These are phyloP conservation scores for Slavum lentiscoides DNA, from an alignment of 2,888 invertebrate species.

Conservation along the genomic window DNA sequence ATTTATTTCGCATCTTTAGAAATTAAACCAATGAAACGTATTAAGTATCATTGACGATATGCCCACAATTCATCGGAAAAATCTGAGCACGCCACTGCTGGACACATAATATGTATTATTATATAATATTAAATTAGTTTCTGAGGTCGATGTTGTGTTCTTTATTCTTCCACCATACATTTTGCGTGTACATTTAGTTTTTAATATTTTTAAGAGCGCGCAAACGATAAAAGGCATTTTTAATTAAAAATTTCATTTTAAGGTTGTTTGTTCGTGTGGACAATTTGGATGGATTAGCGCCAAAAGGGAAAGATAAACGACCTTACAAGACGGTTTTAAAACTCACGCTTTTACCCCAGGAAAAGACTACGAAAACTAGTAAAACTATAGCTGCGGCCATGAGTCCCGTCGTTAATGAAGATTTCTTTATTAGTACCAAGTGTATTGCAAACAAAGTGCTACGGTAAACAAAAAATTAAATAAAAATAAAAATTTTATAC, in stretches of 20 bases:
- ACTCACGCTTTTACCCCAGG: conserved; percentile 57
- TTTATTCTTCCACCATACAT: not conserved
- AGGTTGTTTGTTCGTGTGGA: conserved; percentile 57
- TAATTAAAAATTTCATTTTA: conserved; percentile 39
- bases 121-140: not conserved
- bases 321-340: conserved; percentile 57
- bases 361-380: conserved; percentile 56
- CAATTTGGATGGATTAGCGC: conserved; percentile 57
- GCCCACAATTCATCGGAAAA: not conserved
- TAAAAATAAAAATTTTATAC: conserved; percentile 11
- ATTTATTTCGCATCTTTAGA: too few relatives aligned
- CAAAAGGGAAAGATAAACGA: conserved; percentile 56
- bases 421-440: conserved; percentile 57
- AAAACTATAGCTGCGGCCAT: conserved; percentile 55
- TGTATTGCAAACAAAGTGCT: conserved; percentile 57
- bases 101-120: not conserved
- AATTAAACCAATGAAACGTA: too few relatives aligned
- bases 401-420: conserved; percentile 57
- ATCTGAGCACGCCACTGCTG: not conserved
- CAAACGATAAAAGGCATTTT: not conserved
- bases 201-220: not conserved
- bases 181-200: not conserved
- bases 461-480: conserved; percentile 55
- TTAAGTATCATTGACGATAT: too few relatives aligned
- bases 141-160: not conserved